These are phyloP conservation scores for Ylistrum balloti DNA, from an alignment of 1,140 invertebrate species.

Conservation along the genomic window DNA sequence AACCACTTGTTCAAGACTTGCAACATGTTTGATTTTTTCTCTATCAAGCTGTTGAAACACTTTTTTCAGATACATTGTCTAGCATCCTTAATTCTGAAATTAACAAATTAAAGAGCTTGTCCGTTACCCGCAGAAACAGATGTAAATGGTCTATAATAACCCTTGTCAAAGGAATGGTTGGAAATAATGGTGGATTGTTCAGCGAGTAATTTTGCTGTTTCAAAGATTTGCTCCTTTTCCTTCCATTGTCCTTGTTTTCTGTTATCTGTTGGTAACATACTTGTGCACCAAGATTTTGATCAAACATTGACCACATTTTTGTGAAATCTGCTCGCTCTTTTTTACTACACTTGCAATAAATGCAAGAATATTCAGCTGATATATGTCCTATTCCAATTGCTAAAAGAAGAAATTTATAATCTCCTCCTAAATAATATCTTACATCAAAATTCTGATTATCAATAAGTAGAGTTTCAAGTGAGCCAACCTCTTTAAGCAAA, in stretches of 20 bases:
- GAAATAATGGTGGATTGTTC: no score
- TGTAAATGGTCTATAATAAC: no score
- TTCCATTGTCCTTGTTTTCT: not conserved
- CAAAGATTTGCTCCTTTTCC: not conserved
- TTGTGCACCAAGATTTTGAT: not conserved
- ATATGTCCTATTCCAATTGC: not conserved
- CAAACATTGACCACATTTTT: not conserved
- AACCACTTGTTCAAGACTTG: no score
- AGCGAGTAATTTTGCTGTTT: no score
- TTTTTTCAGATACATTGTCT: no score
- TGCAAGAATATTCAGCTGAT: not conserved
- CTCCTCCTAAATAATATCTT: not conserved
- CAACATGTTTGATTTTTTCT: no score
- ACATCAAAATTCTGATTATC: not conserved
- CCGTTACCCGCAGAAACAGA: no score
- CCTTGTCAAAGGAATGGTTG: no score
- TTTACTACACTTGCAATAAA: not conserved
- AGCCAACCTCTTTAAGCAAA: not conserved
- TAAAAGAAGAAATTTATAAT: not conserved
- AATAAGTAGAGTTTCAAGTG: not conserved
- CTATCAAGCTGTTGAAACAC: no score
- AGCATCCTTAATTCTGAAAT: no score
- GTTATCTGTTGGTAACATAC: not conserved
- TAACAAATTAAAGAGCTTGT: no score
- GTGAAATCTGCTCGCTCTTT: not conserved